Percentiles rank a stretch among this genome's conserved stretches.
phyloP scores from a whole-genome alignment of 2,797 vertebrate genomes.

The Microhierax caerulescens region DNA sequence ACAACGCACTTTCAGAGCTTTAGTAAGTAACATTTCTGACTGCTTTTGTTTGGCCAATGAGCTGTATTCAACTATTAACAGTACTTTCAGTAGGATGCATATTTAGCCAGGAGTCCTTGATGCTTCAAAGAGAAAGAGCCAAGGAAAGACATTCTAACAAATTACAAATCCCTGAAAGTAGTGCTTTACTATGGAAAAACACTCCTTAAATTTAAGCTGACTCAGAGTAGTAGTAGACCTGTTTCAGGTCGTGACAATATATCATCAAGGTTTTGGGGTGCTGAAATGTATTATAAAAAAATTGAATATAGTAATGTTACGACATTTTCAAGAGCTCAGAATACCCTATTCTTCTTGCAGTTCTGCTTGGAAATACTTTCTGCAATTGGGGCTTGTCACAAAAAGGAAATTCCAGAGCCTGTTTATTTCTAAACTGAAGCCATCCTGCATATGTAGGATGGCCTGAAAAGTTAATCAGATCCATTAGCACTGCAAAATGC shows the following conservation, averaged over 20 bases:
- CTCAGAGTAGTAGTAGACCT: not conserved
- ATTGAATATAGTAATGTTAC: not conserved
- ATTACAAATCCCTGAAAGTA: not conserved
- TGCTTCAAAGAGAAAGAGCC: not conserved
- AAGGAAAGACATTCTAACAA: not conserved
- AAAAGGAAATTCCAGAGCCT: not conserved
- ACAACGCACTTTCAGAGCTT: not conserved
- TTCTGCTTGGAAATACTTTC: not conserved
- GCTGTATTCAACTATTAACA: not conserved
- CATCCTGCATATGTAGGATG: not conserved
- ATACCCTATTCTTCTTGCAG: not conserved
- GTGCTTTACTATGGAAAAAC: not conserved
- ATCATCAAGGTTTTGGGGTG: not conserved
- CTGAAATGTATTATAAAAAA: not conserved
- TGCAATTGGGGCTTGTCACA: not conserved
- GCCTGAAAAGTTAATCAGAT: conserved; percentile 1
- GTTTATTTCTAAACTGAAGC: not conserved
- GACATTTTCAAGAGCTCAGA: not conserved
- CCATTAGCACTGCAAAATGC: not conserved
- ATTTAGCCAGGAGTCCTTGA: not conserved
- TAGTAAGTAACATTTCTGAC: not conserved
- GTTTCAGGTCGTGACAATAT: not conserved
- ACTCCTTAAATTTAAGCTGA: not conserved
- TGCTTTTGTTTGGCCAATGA: not conserved
- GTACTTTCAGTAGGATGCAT: not conserved